These are phyloP conservation scores for Poecilus cupreus DNA, from an alignment of 2,888 invertebrate genomes.

Conservation along the genomic window DNA sequence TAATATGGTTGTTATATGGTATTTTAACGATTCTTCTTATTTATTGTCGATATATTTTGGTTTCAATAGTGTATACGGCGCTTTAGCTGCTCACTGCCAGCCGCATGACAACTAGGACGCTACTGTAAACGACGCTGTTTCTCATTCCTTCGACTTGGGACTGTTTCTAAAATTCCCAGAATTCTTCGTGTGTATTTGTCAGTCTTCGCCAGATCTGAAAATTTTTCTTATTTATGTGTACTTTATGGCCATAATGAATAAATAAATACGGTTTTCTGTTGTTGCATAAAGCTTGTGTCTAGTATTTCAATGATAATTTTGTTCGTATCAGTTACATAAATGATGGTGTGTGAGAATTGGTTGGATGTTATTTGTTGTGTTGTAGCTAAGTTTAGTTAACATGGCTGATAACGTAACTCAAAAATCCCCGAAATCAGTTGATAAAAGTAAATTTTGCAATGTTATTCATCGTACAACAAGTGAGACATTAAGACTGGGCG, in stretches of 20 bases:
- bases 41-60: neutral
- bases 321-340: slow-evolving; percentile 54
- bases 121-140: neutral
- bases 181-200: slow-evolving; percentile 58
- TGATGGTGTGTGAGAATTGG: slow-evolving; percentile 51
- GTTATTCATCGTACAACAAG: slow-evolving; percentile 83
- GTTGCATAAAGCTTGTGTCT: slow-evolving; percentile 32
- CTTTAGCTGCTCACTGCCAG: neutral
- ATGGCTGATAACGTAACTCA: slow-evolving; percentile 80
- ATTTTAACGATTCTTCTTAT: neutral
- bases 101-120: neutral
- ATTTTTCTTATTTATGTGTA: slow-evolving; percentile 50
- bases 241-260: slow-evolving; percentile 42
- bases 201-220: slow-evolving; percentile 52
- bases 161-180: slow-evolving; percentile 53
- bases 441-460: slow-evolving; percentile 78
- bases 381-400: slow-evolving; percentile 74
- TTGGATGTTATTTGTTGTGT: slow-evolving; percentile 58
- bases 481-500: slow-evolving; percentile 80
- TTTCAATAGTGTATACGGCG: neutral
- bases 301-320: slow-evolving; percentile 10
- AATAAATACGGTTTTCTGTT: slow-evolving; percentile 36
- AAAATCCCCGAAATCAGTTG: slow-evolving; percentile 79
- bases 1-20: no score
- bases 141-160: slow-evolving; percentile 13